Evolutionary conservation across 2,888 invertebrate genomes (phyloP).

Genomic region (Acronicta leporina): DNA sequence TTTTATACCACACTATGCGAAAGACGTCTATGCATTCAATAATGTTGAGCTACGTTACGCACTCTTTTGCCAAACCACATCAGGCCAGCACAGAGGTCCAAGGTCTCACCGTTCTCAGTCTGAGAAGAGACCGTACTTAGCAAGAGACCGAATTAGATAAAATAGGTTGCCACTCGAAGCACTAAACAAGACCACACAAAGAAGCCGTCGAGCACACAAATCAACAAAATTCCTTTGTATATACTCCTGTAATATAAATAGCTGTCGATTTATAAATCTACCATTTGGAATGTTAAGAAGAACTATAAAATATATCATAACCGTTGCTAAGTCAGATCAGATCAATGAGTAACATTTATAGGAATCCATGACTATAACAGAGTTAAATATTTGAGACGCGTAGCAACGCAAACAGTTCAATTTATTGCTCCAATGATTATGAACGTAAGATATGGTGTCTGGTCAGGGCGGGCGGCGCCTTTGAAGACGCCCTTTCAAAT

Average conservation of each 20-base stretch:
- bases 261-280: constrained; percentile 17
- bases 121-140: no score
- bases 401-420: constrained; percentile 36
- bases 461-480: constrained; percentile 63
- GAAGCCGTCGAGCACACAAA: not conserved
- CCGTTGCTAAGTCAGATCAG: constrained; percentile 24
- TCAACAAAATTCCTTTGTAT: not conserved
- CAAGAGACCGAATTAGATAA: no score
- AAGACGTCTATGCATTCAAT: no score
- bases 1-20: no score
- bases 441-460: constrained; percentile 55
- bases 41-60: no score
- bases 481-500: constrained; percentile 61
- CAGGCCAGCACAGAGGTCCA: no score
- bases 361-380: constrained; percentile 23
- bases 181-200: no score
- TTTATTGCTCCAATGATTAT: constrained; percentile 46
- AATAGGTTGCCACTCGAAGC: no score
- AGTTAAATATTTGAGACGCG: constrained; percentile 23
- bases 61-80: no score
- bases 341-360: constrained; percentile 45
- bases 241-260: constrained; percentile 5
- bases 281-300: constrained; percentile 30
- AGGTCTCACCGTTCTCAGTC: no score
- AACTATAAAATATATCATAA: constrained; percentile 36